Percentiles rank a stretch among this genome's conserved stretches.
Conservation (phyloP, 2,888 invertebrate genomes). For the Andrena haemorrhoa region DNA sequence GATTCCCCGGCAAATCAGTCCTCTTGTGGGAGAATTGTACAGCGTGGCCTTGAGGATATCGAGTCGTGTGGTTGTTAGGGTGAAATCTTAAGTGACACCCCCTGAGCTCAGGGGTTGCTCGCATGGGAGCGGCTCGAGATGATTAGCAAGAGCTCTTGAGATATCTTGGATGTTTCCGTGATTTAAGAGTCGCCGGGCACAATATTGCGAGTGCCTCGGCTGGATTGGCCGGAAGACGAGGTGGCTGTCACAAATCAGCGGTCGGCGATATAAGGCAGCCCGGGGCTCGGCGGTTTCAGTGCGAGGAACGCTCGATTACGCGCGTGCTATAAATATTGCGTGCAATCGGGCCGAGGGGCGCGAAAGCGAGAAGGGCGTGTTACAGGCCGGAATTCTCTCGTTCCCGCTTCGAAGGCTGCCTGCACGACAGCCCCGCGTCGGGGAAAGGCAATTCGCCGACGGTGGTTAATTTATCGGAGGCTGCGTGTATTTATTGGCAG, state of each 20-base stretch:
- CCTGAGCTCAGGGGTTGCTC: conserved; percentile 22
- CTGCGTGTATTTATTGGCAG: conserved; percentile 67
- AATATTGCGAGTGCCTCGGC: conserved; percentile 52
- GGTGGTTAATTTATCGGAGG: conserved; percentile 74
- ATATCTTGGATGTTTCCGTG: conserved; percentile 68
- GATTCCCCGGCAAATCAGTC: neutral
- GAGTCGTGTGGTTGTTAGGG: neutral
- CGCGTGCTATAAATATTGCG: conserved; percentile 74
- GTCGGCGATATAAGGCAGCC: conserved; percentile 66
- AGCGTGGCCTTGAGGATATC: neutral
- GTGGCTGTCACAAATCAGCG: conserved; percentile 72
- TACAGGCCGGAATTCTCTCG: conserved; percentile 60
- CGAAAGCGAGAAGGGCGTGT: conserved; percentile 67
- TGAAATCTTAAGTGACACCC: conserved; percentile 22
- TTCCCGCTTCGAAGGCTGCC: conserved; percentile 33
- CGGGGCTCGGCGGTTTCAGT: conserved; percentile 48
- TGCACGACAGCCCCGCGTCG: conserved; percentile 17
- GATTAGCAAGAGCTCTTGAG: conserved; percentile 66
- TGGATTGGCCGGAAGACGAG: conserved; percentile 63
- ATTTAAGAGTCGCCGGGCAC: conserved; percentile 67
- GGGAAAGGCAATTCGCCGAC: conserved; percentile 70
- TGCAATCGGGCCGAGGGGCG: conserved; percentile 69
- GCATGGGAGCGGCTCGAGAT: conserved; percentile 34
- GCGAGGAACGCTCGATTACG: conserved; percentile 73
- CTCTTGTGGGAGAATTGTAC: neutral